A percentile compares a stretch with the other conserved stretches of the same genome.
Conservation (phyloP, 2,797 vertebrate species). For the Clarias pachynema region DNA sequence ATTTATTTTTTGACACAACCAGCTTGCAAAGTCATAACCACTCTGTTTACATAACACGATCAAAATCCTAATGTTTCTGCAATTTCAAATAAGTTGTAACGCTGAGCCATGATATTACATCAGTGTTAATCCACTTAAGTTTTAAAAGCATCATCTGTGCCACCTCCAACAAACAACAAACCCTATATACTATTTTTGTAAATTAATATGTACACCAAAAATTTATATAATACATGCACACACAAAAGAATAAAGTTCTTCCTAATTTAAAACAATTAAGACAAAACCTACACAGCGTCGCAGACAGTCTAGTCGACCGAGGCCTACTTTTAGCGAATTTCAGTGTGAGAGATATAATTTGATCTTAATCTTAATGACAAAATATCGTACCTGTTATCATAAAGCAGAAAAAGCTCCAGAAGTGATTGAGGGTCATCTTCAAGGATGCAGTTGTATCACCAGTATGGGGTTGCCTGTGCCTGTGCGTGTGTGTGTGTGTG, state of each 20-base stretch:
- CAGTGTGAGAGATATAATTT: neutral
- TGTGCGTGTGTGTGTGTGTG: conserved; percentile 32
- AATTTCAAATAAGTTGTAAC: neutral
- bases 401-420: conserved; percentile 32
- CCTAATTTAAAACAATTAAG: neutral
- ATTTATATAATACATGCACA: neutral
- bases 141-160: neutral
- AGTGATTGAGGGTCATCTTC: conserved; percentile 44
- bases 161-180: neutral
- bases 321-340: neutral
- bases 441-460: neutral
- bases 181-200: neutral
- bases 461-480: neutral
- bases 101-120: neutral
- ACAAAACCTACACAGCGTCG: neutral
- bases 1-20: neutral
- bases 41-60: neutral
- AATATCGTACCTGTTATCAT: conserved; percentile 66
- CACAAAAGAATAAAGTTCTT: neutral
- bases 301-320: neutral
- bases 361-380: neutral
- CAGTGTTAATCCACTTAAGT: neutral
- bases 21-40: neutral
- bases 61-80: neutral
- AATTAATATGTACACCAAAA: neutral